Conservation (phyloP, 2,888 invertebrate species). For the Cryptops parisi region DNA sequence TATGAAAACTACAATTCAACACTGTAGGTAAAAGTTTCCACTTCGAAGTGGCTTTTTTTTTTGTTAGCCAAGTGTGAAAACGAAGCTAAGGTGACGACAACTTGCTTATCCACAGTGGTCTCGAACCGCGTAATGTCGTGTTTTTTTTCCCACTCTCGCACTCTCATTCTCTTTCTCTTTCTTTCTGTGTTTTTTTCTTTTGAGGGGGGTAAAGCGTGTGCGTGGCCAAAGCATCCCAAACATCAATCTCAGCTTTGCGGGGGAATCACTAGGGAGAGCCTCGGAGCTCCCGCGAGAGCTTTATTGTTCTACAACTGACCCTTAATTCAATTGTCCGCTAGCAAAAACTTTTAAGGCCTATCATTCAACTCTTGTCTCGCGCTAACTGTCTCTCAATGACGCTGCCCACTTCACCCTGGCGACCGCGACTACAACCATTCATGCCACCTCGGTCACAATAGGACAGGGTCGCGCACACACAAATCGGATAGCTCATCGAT, state of each 20-base stretch:
- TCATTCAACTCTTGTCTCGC: conserved; percentile 3
- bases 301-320: conserved; percentile 12
- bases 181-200: neutral
- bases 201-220: too few relatives aligned
- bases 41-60: too few relatives aligned
- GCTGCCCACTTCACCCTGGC: neutral
- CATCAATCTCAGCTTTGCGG: neutral
- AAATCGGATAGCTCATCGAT: neutral
- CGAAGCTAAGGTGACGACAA: too few relatives aligned
- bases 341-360: conserved; percentile 10
- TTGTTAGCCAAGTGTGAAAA: too few relatives aligned
- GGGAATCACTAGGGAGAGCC: neutral
- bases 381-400: neutral
- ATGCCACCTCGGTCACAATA: neutral
- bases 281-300: conserved; percentile 8
- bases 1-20: too few relatives aligned
- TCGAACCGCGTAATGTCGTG: too few relatives aligned
- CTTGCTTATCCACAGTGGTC: too few relatives aligned
- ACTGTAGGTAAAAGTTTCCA: too few relatives aligned
- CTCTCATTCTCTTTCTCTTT: neutral
- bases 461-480: neutral
- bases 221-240: neutral
- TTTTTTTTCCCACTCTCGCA: neutral
- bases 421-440: neutral
- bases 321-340: conserved; percentile 9